Percentiles rank a stretch among this genome's conserved stretches.
phyloP scores from a whole-genome alignment of 2,797 vertebrate genomes.

The Enteromius mattozi region DNA sequence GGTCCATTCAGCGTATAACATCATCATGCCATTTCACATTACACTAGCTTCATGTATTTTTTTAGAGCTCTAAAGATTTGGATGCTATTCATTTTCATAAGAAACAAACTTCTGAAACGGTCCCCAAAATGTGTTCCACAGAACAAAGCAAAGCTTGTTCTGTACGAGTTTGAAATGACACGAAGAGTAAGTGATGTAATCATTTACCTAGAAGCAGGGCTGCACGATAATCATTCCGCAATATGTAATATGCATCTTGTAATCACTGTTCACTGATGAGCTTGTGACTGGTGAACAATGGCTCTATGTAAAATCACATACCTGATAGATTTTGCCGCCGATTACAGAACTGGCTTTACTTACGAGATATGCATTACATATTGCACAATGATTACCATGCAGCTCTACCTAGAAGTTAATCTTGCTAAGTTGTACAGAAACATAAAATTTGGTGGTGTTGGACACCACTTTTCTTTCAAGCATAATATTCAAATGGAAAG shows the following conservation, averaged over 20 bases:
- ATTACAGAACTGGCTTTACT: too few species aligned
- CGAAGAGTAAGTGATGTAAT: neutral
- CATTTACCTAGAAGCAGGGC: neutral
- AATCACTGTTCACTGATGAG: too few species aligned
- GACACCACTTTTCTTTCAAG: neutral
- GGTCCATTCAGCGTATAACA: neutral
- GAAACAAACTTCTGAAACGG: neutral
- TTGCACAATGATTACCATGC: too few species aligned
- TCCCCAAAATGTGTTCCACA: neutral
- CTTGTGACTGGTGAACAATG: too few species aligned
- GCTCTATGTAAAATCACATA: too few species aligned
- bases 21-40: neutral
- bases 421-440: neutral
- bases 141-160: neutral
- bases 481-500: neutral
- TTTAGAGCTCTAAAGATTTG: neutral
- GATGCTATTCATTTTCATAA: neutral
- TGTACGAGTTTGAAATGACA: neutral
- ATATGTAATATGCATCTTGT: too few species aligned
- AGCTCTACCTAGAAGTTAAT: neutral
- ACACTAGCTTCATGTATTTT: neutral
- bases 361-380: too few species aligned
- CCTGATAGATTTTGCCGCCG: too few species aligned
- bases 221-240: too few species aligned
- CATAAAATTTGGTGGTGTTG: neutral